Evolutionary conservation across 64 coral and sea anemone genomes (phyloP).

Genomic region (Pachyseris speciosa): DNA sequence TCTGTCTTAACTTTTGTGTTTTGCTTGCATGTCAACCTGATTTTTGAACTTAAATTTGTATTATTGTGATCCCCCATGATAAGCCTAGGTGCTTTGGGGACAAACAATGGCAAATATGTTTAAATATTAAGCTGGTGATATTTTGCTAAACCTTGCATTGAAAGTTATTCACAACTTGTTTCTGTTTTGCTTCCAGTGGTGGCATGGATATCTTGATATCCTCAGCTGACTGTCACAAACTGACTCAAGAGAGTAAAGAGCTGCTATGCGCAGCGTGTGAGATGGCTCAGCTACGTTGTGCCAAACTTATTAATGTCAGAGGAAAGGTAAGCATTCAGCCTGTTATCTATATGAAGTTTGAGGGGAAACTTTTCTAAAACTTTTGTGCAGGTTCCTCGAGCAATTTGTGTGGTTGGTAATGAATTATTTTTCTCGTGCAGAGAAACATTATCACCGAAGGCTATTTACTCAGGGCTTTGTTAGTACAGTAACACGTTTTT

Average conservation of each 20-base stretch:
- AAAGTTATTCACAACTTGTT: background rate
- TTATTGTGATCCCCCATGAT: too few species aligned
- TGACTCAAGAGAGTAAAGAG: conserved; percentile 92
- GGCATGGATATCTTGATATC: conserved; percentile 84
- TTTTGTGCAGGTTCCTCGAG: background rate
- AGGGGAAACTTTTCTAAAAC: background rate
- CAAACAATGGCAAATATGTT: too few species aligned
- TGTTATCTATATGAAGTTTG: background rate
- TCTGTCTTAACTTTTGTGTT: too few species aligned
- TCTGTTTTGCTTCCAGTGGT: conserved; percentile 21
- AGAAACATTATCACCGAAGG: background rate
- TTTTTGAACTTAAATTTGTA: too few species aligned
- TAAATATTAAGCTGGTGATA: too few species aligned
- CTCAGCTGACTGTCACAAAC: conserved; percentile 67
- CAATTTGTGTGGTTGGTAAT: too few species aligned
- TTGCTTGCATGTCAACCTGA: too few species aligned
- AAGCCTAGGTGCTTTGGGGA: too few species aligned
- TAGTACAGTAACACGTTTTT: background rate
- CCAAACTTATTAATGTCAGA: conserved; percentile 98
- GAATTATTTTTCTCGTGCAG: background rate
- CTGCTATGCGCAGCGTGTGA: conserved; percentile 92
- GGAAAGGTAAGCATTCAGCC: conserved; percentile 68
- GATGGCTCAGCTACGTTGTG: conserved; percentile 95
- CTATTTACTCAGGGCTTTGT: conserved; percentile 1
- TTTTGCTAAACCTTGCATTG: background rate